Conservation (phyloP, 92 coral and sea anemone species). For the Diadumene lineata region DNA sequence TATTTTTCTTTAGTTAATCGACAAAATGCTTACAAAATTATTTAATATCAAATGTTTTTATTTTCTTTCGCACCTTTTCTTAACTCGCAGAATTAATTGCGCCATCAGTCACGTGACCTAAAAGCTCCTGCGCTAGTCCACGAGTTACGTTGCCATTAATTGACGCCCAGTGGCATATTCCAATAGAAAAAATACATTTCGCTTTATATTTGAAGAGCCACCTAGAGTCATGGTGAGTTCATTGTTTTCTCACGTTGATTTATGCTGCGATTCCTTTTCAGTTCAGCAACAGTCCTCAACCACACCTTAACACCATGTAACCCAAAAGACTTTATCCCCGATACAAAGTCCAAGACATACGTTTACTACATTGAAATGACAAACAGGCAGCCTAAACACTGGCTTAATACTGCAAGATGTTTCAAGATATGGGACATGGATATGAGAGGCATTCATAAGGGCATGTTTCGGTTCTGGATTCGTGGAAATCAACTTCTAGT, state of each 20-base stretch:
- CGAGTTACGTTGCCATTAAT: too few species aligned
- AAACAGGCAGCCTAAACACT: conserved; percentile 43
- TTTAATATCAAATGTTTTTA: too few species aligned
- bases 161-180: too few species aligned
- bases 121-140: too few species aligned
- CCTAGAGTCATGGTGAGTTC: too few species aligned
- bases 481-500: conserved; percentile 65
- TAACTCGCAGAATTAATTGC: too few species aligned
- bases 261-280: conserved; percentile 2
- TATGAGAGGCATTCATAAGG: conserved; percentile 63
- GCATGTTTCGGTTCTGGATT: conserved; percentile 73
- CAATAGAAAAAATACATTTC: too few species aligned
- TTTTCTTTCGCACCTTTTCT: too few species aligned
- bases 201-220: too few species aligned
- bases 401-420: conserved; percentile 67
- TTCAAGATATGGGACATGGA: conserved; percentile 74
- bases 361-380: conserved; percentile 62
- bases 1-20: too few species aligned
- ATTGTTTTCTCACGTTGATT: background rate
- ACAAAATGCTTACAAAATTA: too few species aligned
- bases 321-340: conserved; percentile 57
- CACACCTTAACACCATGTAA: conserved; percentile 73
- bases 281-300: conserved; percentile 56
- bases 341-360: conserved; percentile 46
- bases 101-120: too few species aligned